Conservation (phyloP, 2,113 vertebrate genomes). For the Tichodroma muraria region DNA sequence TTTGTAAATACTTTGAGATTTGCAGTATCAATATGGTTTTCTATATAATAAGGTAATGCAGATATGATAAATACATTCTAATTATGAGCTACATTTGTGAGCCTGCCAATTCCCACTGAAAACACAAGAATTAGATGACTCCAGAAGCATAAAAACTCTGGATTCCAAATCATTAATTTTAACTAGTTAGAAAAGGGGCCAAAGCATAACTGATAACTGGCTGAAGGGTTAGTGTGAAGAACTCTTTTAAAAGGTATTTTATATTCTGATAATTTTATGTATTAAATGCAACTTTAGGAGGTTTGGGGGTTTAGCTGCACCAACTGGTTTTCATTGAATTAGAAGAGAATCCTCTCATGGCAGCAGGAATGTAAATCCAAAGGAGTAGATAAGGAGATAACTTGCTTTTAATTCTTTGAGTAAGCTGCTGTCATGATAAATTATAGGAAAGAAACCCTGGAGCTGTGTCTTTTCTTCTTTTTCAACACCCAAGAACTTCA, state of each 20-base stretch:
- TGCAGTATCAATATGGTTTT: not conserved
- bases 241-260: not conserved
- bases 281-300: not conserved
- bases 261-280: not conserved
- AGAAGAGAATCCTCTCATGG: not conserved
- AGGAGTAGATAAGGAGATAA: not conserved
- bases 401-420: not conserved
- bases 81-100: not conserved
- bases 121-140: not conserved
- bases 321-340: not conserved
- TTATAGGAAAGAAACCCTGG: not conserved
- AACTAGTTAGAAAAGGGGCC: not conserved
- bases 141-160: not conserved
- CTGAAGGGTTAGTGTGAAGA: not conserved
- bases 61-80: not conserved
- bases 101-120: not conserved
- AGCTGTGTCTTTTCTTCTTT: not conserved
- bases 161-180: not conserved
- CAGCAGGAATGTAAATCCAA: not conserved
- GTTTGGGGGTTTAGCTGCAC: not conserved
- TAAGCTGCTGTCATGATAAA: not conserved
- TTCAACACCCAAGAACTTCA: not conserved
- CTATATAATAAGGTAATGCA: not conserved
- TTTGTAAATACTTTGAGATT: not conserved
- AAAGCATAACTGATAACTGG: not conserved